Evolutionary conservation across 2,888 invertebrate genomes (phyloP), one percentile per base, ranked within the genome.

Genomic region (Xanthia togata): DNA sequence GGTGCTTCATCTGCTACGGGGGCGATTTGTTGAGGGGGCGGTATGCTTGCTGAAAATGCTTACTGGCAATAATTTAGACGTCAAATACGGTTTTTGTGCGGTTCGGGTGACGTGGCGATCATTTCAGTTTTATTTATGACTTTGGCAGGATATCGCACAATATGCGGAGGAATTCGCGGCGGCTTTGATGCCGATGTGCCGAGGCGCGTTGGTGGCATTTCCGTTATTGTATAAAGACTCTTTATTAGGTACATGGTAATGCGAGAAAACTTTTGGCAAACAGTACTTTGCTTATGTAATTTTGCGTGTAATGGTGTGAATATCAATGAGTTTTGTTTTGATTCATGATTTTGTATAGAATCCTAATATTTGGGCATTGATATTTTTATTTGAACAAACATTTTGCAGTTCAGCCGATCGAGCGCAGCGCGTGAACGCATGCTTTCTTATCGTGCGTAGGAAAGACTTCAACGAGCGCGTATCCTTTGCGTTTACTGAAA

Each of bases 21-120:
- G 94, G 94, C 93, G 95, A 93, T 94, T 93, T 94, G 93, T 94
- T 92, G 92, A 92, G 92, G 94, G 95, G 95, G 95, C 92, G 92
- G 94, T 92, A 87, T 90, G 94, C 93, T 94, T 93, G 91, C 94
- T 93, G 95, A 93, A 94, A 94, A 90, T 90, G 90, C 92, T 94
- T 92, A 92, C 94, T 93, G 92, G 94, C 95, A 95, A 96, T 96
- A 96, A 97, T 97, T 97, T 96, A 97, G 97, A 96, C 95, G 97
- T 97, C 97, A 97, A 95, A 96, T 94, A 94, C 78, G 90, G 92
- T 93, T 95, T 95, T 95, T 95, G 92, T 94, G 91, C 87, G 89
- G 87, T 83, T 84, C 85, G 92, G 92, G 89, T 93, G 94, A 94
- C 93, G 93, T 91, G 93, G 90, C 92, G 93, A 94, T 95, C 93